Percentiles rank a stretch among this genome's conserved stretches.
Evolutionary conservation across 2,113 vertebrate genomes (phyloP).

Genomic region (Sinocyclocheilus anshuiensis): DNA sequence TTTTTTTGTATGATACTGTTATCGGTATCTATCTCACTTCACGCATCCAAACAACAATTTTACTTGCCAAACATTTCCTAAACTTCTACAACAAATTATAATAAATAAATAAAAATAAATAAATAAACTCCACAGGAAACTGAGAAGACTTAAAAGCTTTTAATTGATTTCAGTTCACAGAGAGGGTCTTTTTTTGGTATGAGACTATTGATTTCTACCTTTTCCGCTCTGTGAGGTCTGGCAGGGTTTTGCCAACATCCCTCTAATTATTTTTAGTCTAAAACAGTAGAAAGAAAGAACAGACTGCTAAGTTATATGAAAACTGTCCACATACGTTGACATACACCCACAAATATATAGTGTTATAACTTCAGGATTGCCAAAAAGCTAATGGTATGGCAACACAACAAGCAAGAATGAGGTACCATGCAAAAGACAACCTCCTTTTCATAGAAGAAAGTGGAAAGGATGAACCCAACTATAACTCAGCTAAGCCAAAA

Average conservation of each 20-base stretch:
- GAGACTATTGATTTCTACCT: constrained; percentile 29
- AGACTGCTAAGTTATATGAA: background rate
- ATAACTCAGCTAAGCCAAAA: background rate
- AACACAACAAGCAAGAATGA: background rate
- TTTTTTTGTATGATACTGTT: background rate
- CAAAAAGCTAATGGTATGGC: background rate
- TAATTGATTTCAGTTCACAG: constrained; percentile 31
- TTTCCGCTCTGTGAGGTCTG: background rate
- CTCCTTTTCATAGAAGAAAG: background rate
- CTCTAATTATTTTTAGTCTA: background rate
- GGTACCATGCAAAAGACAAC: background rate
- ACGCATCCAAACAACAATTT: background rate
- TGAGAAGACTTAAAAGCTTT: background rate
- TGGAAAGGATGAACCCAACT: background rate
- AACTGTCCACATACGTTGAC: background rate
- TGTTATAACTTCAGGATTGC: background rate
- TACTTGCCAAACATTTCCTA: background rate
- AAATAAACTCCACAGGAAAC: background rate
- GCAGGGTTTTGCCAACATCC: background rate
- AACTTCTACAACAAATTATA: background rate
- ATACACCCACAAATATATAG: background rate
- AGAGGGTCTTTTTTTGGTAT: constrained; percentile 7
- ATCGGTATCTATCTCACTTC: background rate
- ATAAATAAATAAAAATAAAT: background rate
- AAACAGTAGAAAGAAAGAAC: background rate